Base-by-base conservation (phyloP, 2,113 vertebrate species). In the Zosterops lateralis region DNA sequence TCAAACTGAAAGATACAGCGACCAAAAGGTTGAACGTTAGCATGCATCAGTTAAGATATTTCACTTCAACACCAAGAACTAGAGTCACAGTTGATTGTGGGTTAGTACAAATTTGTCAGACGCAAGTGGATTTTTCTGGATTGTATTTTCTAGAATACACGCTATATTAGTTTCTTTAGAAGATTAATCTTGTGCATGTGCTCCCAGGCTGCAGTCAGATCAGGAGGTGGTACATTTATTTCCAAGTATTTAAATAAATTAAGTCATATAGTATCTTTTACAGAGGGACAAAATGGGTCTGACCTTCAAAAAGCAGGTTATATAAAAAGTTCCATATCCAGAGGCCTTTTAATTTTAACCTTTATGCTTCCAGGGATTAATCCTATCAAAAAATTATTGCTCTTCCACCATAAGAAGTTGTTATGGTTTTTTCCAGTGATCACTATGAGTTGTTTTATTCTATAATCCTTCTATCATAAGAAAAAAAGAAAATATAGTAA, bases 51-150 rank as follows among this genome's bases (percentile, higher is more conserved):
- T 90, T 94, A 90, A 93, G 89, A 67, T 95, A 96, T 31, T 95
- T 96, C 94, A 96, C 94, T 96, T 96, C 89, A 97, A 95, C 95
- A 97, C 75, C 94, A 94, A 94, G 79, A 91, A 92, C 94, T 65
- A 96, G 90, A 94, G 93, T 95, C 96, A 97, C 93, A 95, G 93
- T 72, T 77, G 90, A 53, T 90, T 84, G 95, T 93, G 93, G 53
- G 61, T 96, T 95, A 95, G 93, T 92, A 96, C 72, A 90, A 95
- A 88, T 95, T 95, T 93, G 90, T 93, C 91, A 86, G 79, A 75
- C 17, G 53, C 90, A 91, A 77, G 85, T 94, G 71, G 68, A 82
- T 79, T 95, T 86, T 74, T 93, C 87, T 91, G 93, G 83, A 90
- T 88, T 95, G 94, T 90, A 62, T 85, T 74, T 91, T 78, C 93